phyloP scores from a whole-genome alignment of 1,140 invertebrate genomes.

The Drosophila ficusphila region DNA sequence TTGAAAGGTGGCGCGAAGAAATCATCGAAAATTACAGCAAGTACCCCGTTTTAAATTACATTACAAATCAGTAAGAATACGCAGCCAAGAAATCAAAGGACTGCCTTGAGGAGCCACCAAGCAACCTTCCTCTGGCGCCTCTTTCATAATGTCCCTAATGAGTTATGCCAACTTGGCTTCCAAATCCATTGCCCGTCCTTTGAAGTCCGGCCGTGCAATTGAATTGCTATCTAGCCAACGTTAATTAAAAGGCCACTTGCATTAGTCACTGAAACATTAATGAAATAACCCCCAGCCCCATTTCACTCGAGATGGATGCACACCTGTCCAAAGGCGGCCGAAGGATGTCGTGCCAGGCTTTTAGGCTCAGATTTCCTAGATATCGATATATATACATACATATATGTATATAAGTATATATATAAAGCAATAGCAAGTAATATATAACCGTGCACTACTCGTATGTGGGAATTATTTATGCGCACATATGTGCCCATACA shows the following conservation, averaged over 20 bases:
- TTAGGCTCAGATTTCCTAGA: constrained; percentile 19
- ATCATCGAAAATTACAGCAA: too few relatives aligned
- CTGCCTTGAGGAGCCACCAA: too few relatives aligned
- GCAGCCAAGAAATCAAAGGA: neutral
- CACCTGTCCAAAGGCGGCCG: constrained; percentile 12
- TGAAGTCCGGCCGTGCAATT: neutral
- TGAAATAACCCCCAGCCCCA: constrained; percentile 19
- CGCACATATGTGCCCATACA: neutral
- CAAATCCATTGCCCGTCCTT: neutral
- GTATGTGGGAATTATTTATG: constrained; percentile 7
- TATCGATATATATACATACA: constrained; percentile 22
- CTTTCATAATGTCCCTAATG: neutral
- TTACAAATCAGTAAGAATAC: too few relatives aligned
- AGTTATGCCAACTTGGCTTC: neutral
- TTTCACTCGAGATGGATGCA: neutral
- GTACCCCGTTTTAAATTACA: neutral
- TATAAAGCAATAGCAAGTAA: too few relatives aligned
- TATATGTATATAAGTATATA: neutral
- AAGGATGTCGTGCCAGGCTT: neutral
- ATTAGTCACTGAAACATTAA: constrained; percentile 43
- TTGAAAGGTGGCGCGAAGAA: too few relatives aligned
- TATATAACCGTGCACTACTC: neutral
- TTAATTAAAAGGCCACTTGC: constrained; percentile 19
- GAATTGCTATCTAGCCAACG: constrained; percentile 7
- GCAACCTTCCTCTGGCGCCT: too few relatives aligned